Percentiles rank a stretch among this genome's conserved stretches.
Conservation (phyloP, 2,888 invertebrate genomes). For the Sabatieria punctata region DNA sequence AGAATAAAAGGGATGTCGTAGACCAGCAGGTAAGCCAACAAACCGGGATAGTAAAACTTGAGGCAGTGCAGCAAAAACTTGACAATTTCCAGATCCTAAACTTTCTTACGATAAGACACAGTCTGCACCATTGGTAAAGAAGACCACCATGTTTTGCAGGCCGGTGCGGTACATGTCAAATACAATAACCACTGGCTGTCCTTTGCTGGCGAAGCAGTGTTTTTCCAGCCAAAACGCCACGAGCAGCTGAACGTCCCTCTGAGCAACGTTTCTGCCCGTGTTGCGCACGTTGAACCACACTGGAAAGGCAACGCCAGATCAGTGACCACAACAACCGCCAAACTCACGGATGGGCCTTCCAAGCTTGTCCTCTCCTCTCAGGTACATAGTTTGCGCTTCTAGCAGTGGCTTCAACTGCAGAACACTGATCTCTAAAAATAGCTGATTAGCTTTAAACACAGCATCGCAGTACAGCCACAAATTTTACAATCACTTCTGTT, state of each 20-base stretch:
- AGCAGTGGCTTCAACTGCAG: conserved; percentile 17
- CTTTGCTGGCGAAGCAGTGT: conserved; percentile 19
- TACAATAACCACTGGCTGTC: conserved; percentile 18
- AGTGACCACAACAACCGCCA: too few species aligned
- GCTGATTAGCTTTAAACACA: too few species aligned
- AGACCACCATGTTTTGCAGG: conserved; percentile 23
- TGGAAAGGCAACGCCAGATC: too few species aligned
- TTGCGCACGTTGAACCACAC: conserved; percentile 23
- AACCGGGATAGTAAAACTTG: conserved; percentile 24
- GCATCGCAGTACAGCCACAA: background rate
- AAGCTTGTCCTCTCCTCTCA: conserved; percentile 19
- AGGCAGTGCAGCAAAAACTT: conserved; percentile 22
- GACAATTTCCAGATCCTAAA: conserved; percentile 22
- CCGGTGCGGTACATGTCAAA: conserved; percentile 20
- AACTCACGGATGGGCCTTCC: too few species aligned
- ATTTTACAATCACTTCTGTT: background rate
- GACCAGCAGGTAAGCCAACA: conserved; percentile 17
- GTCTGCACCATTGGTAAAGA: too few species aligned
- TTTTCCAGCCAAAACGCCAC: conserved; percentile 26
- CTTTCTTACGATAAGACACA: too few species aligned
- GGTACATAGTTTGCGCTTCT: conserved; percentile 19
- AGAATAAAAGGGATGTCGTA: conserved; percentile 20
- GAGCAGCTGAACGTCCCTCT: conserved; percentile 13
- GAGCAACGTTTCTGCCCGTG: conserved; percentile 15
- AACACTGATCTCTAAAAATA: conserved; percentile 17